A percentile compares a stretch with the other conserved stretches of the same genome.
Evolutionary conservation across 2,113 vertebrate genomes (phyloP).

Genomic region (Daphoenositta chrysoptera): DNA sequence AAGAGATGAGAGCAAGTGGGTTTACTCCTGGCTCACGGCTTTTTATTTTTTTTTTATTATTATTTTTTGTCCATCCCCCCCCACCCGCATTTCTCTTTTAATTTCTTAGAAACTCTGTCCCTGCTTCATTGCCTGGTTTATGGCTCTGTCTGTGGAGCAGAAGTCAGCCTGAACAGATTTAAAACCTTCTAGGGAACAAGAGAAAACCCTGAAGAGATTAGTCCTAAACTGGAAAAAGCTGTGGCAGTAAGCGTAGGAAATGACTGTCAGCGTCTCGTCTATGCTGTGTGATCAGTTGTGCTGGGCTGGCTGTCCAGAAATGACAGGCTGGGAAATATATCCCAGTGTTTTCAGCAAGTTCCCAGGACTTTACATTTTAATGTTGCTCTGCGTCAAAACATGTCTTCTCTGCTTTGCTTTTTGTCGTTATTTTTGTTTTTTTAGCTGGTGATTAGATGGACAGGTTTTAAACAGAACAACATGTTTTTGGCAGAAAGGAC

Average conservation of each 20-base stretch:
- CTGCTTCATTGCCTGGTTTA: not conserved
- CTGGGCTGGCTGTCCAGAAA: not conserved
- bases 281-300: not conserved
- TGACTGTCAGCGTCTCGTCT: not conserved
- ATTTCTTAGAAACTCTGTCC: not conserved
- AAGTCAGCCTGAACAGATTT: not conserved
- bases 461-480: constrained; percentile 48
- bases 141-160: not conserved
- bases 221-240: constrained; percentile 8
- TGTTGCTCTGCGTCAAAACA: not conserved
- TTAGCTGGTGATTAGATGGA: not conserved
- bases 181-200: not conserved
- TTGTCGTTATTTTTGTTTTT: not conserved
- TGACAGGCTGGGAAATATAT: not conserved
- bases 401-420: not conserved
- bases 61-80: rapidly evolving
- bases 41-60: not conserved
- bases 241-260: not conserved
- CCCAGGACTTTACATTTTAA: not conserved
- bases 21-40: not conserved
- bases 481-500: constrained; percentile 40
- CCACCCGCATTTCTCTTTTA: not conserved
- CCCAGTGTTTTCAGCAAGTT: not conserved
- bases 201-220: not conserved
- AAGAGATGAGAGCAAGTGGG: not conserved